These are phyloP conservation scores for Lota lota DNA, from an alignment of 2,113 vertebrate species.

Conservation along the genomic window DNA sequence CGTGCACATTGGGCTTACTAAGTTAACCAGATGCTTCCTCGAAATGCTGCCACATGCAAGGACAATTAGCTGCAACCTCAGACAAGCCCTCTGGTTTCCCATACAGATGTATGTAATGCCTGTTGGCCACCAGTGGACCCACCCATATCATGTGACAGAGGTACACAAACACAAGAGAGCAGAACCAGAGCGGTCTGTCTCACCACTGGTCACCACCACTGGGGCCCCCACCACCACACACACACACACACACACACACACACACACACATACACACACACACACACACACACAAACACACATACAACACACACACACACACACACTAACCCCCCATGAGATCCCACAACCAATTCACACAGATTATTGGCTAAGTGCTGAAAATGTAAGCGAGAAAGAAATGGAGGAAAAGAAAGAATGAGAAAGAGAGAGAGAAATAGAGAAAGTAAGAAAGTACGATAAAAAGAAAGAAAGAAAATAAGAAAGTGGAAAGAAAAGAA, in stretches of 20 bases:
- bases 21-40: slow-evolving; percentile 7
- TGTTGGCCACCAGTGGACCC: slow-evolving; percentile 8
- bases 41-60: slow-evolving; percentile 3
- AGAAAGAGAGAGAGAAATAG: neutral
- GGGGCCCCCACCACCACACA: slow-evolving; percentile 10
- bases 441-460: no score
- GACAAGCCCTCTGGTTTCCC: neutral
- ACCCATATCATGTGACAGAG: slow-evolving; percentile 46
- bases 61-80: neutral
- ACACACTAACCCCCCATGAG: slow-evolving; percentile 40
- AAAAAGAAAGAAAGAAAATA: no score
- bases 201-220: slow-evolving; percentile 2
- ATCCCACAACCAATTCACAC: slow-evolving; percentile 55
- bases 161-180: slow-evolving; percentile 34
- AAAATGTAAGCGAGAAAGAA: slow-evolving; percentile 17
- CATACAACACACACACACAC: no score
- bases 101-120: neutral
- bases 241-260: no score
- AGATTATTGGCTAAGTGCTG: slow-evolving; percentile 45
- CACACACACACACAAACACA: no score
- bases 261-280: neutral
- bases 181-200: slow-evolving; percentile 17
- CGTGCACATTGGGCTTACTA: no score
- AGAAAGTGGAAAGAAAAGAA: neutral
- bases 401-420: slow-evolving; percentile 10